Evolutionary conservation across 2,797 vertebrate species (phyloP).

Genomic region (Semaprochilodus insignis): DNA sequence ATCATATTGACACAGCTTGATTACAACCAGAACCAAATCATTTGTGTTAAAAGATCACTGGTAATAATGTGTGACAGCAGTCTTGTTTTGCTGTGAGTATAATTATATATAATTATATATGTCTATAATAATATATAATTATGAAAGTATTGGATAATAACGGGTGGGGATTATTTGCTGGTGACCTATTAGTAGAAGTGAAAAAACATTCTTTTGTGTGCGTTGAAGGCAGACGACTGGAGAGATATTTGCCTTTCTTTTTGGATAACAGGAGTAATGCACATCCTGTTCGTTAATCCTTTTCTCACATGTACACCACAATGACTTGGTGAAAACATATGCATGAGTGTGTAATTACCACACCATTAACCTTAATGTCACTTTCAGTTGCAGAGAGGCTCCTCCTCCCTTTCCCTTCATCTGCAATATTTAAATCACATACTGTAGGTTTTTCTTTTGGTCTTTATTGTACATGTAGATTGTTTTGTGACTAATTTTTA

Average conservation of each 20-base stretch:
- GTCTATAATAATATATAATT: neutral
- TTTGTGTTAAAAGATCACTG: slow-evolving; percentile 44
- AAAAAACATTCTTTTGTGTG: slow-evolving; percentile 8
- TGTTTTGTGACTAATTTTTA: slow-evolving; percentile 37
- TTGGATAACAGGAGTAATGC: neutral
- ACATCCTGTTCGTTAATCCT: neutral
- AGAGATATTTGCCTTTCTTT: neutral
- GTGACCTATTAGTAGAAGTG: slow-evolving; percentile 25
- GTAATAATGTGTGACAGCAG: neutral
- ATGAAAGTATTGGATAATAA: neutral
- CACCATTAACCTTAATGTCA: slow-evolving; percentile 20
- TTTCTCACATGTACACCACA: slow-evolving; percentile 12
- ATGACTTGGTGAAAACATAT: neutral
- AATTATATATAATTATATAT: neutral
- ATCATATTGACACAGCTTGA: slow-evolving; percentile 15
- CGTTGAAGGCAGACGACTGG: slow-evolving; percentile 12
- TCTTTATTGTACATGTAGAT: slow-evolving; percentile 39
- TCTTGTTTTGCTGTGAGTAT: slow-evolving; percentile 5
- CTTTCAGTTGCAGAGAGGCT: slow-evolving; percentile 5
- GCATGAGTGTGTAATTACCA: slow-evolving; percentile 18
- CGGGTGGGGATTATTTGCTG: slow-evolving; percentile 3
- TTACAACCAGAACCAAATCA: slow-evolving; percentile 31
- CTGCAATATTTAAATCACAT: slow-evolving; percentile 22
- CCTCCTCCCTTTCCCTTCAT: neutral
- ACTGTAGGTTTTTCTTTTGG: neutral